A percentile compares a stretch with the other conserved stretches of the same genome.
Evolutionary conservation across 35 echinoderm and acorn worm species (phyloP).

Genomic region (Chiridota heheva): DNA sequence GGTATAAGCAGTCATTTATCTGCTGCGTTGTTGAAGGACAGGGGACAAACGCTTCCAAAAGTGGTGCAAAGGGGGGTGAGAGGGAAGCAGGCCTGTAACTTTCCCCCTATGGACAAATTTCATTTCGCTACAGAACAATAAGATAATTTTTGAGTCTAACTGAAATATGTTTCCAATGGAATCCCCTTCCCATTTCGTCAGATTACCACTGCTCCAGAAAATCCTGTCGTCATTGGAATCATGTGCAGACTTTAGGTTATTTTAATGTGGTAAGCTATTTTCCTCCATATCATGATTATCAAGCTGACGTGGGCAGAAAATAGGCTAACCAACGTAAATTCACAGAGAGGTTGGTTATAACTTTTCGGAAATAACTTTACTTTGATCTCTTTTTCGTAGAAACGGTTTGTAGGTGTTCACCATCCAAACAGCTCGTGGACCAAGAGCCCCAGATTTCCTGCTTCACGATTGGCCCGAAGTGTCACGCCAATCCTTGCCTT

Average conservation of each 20-base stretch:
- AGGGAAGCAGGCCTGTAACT: no score
- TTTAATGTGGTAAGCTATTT: no score
- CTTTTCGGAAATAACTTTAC: background rate
- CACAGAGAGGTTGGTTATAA: background rate
- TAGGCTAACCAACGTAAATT: background rate
- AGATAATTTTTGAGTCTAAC: no score
- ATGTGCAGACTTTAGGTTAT: no score
- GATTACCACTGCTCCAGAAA: no score
- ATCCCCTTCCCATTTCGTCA: no score
- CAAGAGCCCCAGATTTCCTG: conserved; percentile 67
- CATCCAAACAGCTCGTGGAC: conserved; percentile 42
- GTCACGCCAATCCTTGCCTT: conserved; percentile 57
- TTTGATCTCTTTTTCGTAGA: background rate
- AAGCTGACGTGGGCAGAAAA: background rate
- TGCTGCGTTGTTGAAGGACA: background rate
- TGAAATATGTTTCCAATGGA: no score
- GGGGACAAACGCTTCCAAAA: background rate
- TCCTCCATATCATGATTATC: background rate
- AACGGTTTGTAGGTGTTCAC: conserved; percentile 3
- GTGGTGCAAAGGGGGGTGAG: no score
- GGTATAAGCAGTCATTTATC: background rate
- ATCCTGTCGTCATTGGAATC: no score
- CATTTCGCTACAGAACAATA: no score
- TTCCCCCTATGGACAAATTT: no score
- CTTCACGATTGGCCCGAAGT: conserved; percentile 66